Base-by-base conservation (phyloP, 2,888 invertebrate species). In the Fragum sueziense region DNA sequence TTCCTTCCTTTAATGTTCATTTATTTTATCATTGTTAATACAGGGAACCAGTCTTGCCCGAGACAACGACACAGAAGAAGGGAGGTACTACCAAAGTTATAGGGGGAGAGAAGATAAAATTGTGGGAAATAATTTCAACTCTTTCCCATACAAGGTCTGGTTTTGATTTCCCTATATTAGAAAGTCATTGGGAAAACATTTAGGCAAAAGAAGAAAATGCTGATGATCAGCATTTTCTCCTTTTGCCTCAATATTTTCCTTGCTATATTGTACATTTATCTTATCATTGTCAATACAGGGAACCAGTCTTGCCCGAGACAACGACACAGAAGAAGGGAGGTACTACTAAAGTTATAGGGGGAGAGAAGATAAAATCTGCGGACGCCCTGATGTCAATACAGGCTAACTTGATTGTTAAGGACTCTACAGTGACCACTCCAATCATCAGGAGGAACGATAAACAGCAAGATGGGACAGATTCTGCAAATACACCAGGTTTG, bases 311-410 rank as follows among this genome's bases (percentile, higher is more conserved):
- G 25, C 51, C 72, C 47, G 72, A 61, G 11, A 47, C 41, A 20
- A 20, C 51, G 4, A 72, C 31, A 22, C 34, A 74, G 25, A 59
- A 52, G 14, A 74, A 67, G 25, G 73, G 73, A 14, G 41, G 54
- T 22, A 37, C 27, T 52, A 34, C 34, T 54, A 37, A 67, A 14
- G 31, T 67, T 33, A 54, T 51, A 25, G 37, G 20, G 3, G 33
- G 31, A 62, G 73, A 73, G 34, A 73, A 76, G 62, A 61, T 65
- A 31, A 70, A 72, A 9, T 68, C 77, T 22, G 59, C 74, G 22
- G 80, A 80, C 51, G 59, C 69, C n/a, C 31, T 80, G 68, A 80
- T 80, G 74, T 77, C 80, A 3, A 68, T 33, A 9, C 61, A 67
- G 17, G 47, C 47, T 47, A 47, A 14, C 4, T 47, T 47, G 17